These are phyloP conservation scores for Busseola fusca DNA, from an alignment of 2,888 invertebrate genomes.

Conservation along the genomic window DNA sequence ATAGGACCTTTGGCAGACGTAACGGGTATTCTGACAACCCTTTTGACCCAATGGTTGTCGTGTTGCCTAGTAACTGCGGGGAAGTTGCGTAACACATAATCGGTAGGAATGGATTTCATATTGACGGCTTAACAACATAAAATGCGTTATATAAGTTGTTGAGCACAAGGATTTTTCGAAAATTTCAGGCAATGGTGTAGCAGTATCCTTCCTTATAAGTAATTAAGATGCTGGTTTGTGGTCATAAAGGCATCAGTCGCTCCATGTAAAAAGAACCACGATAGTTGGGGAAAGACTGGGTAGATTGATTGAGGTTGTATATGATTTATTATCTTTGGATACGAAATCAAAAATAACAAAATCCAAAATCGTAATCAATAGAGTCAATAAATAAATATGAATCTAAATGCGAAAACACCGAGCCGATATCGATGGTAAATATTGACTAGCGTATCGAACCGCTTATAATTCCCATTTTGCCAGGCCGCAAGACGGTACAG, in stretches of 20 bases:
- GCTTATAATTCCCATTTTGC: not conserved
- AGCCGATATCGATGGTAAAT: not conserved
- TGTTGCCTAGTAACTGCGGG: not conserved
- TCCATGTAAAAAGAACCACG: too few species aligned
- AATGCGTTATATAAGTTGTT: not conserved
- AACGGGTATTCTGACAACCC: not conserved
- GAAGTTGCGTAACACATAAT: too few species aligned
- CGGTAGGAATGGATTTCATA: not conserved
- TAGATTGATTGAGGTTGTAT: not conserved
- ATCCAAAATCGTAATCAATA: not conserved
- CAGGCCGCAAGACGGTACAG: not conserved
- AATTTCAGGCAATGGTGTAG: not conserved
- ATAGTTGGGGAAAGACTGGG: not conserved
- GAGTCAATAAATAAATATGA: not conserved
- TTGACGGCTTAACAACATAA: not conserved
- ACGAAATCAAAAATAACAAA: not conserved
- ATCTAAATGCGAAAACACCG: not conserved
- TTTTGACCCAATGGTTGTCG: not conserved
- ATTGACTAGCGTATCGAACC: not conserved
- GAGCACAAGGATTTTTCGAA: not conserved
- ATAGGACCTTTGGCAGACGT: not conserved
- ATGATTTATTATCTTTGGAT: not conserved
- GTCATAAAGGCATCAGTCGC: not conserved
- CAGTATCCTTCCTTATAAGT: not conserved
- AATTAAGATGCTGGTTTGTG: not conserved